phyloP scores from a whole-genome alignment of 92 coral and sea anemone genomes.

The Anthopleura xanthogrammica region DNA sequence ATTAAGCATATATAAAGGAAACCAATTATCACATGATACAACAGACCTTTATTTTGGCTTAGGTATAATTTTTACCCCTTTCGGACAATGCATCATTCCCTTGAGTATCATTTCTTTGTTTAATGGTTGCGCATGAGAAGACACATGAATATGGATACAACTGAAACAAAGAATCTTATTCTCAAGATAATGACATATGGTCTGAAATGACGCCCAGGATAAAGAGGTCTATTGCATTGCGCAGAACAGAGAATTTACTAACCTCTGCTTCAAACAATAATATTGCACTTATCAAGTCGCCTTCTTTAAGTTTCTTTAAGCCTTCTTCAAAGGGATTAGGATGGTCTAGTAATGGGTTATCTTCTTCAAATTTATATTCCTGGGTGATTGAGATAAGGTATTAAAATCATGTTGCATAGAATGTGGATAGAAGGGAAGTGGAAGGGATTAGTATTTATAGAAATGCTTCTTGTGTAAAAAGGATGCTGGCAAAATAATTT shows the following conservation, averaged over 20 bases:
- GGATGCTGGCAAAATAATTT: no score
- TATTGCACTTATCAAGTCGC: conserved; percentile 91
- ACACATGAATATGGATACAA: no score
- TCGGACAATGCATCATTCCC: no score
- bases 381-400: not conserved
- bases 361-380: conserved; percentile 94
- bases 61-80: no score
- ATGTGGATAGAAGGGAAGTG: not conserved
- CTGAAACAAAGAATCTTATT: no score
- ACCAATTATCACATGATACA: not conserved
- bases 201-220: not conserved
- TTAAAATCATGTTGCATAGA: not conserved
- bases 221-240: not conserved
- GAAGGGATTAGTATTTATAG: no score
- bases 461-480: no score
- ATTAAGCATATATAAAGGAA: not conserved
- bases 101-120: no score
- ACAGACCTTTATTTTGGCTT: not conserved
- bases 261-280: conserved; percentile 96
- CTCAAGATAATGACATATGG: not conserved
- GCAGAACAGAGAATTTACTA: not conserved
- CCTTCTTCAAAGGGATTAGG: conserved; percentile 98
- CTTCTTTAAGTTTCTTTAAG: conserved; percentile 87
- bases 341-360: conserved; percentile 87
- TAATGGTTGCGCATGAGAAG: no score